Conservation (phyloP, 2,797 vertebrate genomes). For the Halcyon badia region DNA sequence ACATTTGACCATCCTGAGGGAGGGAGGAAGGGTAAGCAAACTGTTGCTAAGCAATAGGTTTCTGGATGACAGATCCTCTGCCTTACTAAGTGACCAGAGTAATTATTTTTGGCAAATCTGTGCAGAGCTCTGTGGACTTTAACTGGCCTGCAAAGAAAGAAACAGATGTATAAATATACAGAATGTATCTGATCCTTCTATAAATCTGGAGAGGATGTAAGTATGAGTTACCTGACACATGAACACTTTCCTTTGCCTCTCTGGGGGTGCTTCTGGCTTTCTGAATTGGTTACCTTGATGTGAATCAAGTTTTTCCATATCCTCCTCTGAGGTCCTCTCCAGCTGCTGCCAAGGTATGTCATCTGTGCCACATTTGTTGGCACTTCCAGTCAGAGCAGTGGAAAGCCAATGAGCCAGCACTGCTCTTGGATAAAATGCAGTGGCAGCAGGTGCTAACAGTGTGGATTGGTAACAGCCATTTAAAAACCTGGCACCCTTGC, state of each 20-base stretch:
- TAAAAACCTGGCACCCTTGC: not conserved
- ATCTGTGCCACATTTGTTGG: not conserved
- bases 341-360: not conserved
- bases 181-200: not conserved
- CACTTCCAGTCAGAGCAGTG: not conserved
- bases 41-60: constrained; percentile 46
- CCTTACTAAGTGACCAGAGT: constrained; percentile 32
- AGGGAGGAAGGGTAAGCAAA: not conserved
- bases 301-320: not conserved
- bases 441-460: constrained; percentile 38
- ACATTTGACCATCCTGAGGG: not conserved
- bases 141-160: not conserved
- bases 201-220: not conserved
- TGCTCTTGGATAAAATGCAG: constrained; percentile 20
- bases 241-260: not conserved
- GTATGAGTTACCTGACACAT: not conserved
- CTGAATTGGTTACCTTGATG: not conserved
- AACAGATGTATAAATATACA: not conserved
- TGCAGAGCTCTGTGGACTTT: not conserved
- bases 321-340: not conserved
- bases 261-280: not conserved
- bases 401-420: not conserved
- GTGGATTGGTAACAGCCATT: constrained; percentile 13
- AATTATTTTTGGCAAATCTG: constrained; percentile 43
- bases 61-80: not conserved